phyloP scores from a whole-genome alignment of 1,140 invertebrate genomes.

The Gryllus bimaculatus region DNA sequence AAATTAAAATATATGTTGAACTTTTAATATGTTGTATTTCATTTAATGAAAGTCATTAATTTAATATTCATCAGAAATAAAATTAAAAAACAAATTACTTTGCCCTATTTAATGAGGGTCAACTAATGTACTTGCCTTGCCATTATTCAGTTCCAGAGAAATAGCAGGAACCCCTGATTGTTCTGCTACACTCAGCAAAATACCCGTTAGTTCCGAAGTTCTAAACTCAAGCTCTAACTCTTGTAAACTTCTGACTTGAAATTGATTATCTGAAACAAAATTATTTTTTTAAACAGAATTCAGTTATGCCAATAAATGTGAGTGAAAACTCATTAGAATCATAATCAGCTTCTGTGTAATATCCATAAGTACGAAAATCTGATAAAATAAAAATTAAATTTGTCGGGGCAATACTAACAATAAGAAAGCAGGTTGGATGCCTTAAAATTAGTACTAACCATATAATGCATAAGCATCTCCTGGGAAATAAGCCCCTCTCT shows the following conservation, averaged over 20 bases:
- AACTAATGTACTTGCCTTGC: conserved; percentile 44
- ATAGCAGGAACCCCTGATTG: conserved; percentile 52
- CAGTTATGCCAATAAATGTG: no score
- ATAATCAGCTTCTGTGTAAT: background rate
- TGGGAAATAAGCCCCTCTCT: conserved; percentile 76
- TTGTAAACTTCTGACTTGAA: conserved; percentile 54
- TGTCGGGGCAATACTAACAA: background rate
- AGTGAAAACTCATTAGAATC: background rate
- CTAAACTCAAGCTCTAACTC: conserved; percentile 75
- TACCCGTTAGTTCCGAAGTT: conserved; percentile 68
- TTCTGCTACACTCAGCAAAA: conserved; percentile 64
- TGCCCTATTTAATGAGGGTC: no score
- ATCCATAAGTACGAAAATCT: no score
- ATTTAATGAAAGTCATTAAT: no score
- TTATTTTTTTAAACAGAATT: background rate
- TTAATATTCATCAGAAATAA: no score
- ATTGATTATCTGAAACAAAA: conserved; percentile 51
- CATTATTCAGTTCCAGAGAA: conserved; percentile 65
- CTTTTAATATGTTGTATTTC: no score
- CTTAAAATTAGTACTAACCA: conserved; percentile 44
- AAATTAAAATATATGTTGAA: no score
- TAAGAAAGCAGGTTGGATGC: background rate
- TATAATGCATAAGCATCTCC: conserved; percentile 74
- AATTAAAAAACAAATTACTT: no score
- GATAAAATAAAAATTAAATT: no score